phyloP scores from a whole-genome alignment of 2,888 invertebrate species.

The Fragum sueziense region DNA sequence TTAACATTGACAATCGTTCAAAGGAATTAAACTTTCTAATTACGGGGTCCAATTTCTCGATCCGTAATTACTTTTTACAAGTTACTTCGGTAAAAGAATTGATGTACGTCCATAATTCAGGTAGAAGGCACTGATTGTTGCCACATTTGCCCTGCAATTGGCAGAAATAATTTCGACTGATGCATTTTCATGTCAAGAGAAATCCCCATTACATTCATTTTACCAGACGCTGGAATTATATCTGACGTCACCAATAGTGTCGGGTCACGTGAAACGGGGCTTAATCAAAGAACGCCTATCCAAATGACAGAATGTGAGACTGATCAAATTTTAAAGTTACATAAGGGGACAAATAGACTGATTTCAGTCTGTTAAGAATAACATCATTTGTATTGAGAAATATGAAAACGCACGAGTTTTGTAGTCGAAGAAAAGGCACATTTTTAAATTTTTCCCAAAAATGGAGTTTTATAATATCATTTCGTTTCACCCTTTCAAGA shows the following conservation, averaged over 20 bases:
- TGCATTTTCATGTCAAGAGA: neutral
- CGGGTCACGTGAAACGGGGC: too few relatives aligned
- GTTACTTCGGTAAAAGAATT: neutral
- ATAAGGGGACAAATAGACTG: too few relatives aligned
- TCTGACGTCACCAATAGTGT: neutral
- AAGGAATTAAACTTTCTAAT: neutral
- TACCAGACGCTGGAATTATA: neutral
- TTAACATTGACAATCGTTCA: neutral
- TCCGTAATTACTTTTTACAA: neutral
- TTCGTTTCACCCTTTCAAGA: too few relatives aligned
- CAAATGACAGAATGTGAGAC: too few relatives aligned
- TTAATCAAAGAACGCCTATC: too few relatives aligned
- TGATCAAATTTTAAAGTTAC: too few relatives aligned
- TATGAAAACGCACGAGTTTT: too few relatives aligned
- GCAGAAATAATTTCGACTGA: neutral
- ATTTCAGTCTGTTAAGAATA: too few relatives aligned
- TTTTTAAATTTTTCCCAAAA: too few relatives aligned
- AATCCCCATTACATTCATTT: neutral
- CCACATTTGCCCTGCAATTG: neutral
- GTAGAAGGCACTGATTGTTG: neutral
- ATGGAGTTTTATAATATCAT: too few relatives aligned
- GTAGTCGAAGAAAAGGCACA: too few relatives aligned
- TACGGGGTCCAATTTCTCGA: neutral
- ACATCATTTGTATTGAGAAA: too few relatives aligned
- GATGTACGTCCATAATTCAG: neutral